A percentile compares a stretch with the other conserved stretches of the same genome.
Evolutionary conservation across 2,797 vertebrate species (phyloP).

Genomic region (Propithecus deckenii): DNA sequence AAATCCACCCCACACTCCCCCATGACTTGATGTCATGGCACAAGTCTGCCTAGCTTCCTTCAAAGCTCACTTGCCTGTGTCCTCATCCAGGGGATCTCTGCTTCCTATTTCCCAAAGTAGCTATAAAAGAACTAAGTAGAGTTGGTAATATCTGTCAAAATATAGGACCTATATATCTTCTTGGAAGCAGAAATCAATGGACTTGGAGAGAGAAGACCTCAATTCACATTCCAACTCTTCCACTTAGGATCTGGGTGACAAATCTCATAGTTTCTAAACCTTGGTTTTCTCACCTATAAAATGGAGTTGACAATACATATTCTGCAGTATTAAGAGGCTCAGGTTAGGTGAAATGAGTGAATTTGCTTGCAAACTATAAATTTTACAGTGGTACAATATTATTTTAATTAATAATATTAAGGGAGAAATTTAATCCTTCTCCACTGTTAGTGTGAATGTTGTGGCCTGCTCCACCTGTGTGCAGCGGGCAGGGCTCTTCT

Average conservation of each 20-base stretch:
- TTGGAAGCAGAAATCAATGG: background rate
- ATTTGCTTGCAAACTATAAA: background rate
- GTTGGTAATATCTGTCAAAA: background rate
- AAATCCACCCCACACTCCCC: background rate
- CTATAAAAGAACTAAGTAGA: background rate
- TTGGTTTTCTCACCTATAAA: slow-evolving; percentile 17
- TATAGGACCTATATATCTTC: background rate
- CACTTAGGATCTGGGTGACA: background rate
- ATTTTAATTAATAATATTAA: background rate
- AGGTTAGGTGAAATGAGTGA: background rate
- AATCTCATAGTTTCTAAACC: background rate
- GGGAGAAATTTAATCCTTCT: background rate
- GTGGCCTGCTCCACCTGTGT: background rate
- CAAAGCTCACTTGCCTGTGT: background rate
- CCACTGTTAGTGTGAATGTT: background rate
- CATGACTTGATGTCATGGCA: no score
- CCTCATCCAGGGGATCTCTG: background rate
- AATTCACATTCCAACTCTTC: background rate
- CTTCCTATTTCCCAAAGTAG: background rate
- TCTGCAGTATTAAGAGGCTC: background rate
- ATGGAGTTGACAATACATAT: background rate
- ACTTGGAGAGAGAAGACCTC: background rate
- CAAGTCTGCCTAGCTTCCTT: background rate
- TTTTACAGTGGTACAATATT: background rate
- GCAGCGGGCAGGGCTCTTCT: background rate